Base-by-base conservation (phyloP, 2,888 invertebrate species). In the Drosophila colorata region DNA sequence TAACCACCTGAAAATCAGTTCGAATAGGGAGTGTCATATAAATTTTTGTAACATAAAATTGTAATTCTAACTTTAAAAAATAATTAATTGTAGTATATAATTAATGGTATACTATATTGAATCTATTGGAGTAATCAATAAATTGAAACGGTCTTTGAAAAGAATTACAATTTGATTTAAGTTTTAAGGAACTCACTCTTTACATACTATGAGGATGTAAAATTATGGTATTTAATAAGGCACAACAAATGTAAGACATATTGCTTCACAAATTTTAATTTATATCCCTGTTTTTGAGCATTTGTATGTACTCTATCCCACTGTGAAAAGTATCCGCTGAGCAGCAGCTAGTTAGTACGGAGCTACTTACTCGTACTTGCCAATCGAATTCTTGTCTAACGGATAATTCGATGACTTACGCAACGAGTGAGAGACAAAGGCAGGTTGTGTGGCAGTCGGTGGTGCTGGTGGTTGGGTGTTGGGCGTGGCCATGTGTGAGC, bases 351-450 rank as follows among this genome's bases (percentile, higher is more conserved):
- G 41, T 61, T 69, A 69, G 63, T 18, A 33, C 53, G 65, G 31
- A 61, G 66, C 49, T 59, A 70, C 63, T 74, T 74, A 59, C 52
- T 35, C n/a, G 41, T 52, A 44, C 51, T 53, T 71, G 71, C 8
- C 52, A 65, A 70, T 59, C 51, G 71, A 55, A 51, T 59, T 59
- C 58, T 65, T 58, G 59, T 58, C 70, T 71, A 61, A 51, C 20
- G 43, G 74, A 77, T 80, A 77, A 83, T 71, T 70, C 74, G 60
- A 83, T 74, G 75, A 69, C 83, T 76, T 82, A 78, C 72, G 80
- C 78, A 85, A 80, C 70, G 56, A 38, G 46, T 59, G 41, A 46
- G 68, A 74, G 75, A 85, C 77, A 76, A 78, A 69, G 70, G 71
- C 71, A 69, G 78, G 81, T 78, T 64, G 56, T 28, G 37, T 16